Percentiles rank a stretch among this genome's conserved stretches.
Conservation (phyloP, 1,140 invertebrate species). For the Scaptomyza montana region DNA sequence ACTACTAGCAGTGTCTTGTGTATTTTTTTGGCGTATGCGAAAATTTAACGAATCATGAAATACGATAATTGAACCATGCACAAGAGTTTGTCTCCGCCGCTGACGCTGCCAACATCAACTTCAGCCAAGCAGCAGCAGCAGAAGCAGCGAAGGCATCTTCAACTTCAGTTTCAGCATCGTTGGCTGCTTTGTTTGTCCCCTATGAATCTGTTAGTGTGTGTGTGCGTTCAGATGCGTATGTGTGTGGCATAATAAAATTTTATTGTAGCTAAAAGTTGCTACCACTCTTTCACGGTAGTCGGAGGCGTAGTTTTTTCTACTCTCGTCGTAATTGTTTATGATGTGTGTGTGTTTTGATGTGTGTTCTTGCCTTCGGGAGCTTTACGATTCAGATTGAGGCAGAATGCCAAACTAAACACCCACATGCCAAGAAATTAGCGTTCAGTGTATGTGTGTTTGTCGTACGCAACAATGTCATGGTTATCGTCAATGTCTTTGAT, state of each 20-base stretch:
- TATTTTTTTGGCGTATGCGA: constrained; percentile 80
- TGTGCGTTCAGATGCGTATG: constrained; percentile 47
- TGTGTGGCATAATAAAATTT: constrained; percentile 82
- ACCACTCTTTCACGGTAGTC: constrained; percentile 58
- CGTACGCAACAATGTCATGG: constrained; percentile 70
- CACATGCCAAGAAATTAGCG: constrained; percentile 76
- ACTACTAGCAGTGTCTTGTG: constrained; percentile 53
- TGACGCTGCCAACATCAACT: constrained; percentile 26
- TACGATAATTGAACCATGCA: constrained; percentile 83
- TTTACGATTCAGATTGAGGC: constrained; percentile 2
- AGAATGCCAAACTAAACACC: constrained; percentile 56
- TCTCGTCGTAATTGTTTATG: constrained; percentile 68
- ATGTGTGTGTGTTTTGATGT: constrained; percentile 21
- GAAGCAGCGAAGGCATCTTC: constrained; percentile 48
- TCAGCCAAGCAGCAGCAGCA: constrained; percentile 1
- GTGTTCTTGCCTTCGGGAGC: constrained; percentile 16
- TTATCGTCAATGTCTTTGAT: constrained; percentile 64
- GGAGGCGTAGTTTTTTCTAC: constrained; percentile 32
- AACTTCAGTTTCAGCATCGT: constrained; percentile 59
- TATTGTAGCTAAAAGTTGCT: constrained; percentile 80
- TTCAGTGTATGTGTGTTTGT: constrained; percentile 32
- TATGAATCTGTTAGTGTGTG: constrained; percentile 28
- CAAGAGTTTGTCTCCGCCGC: constrained; percentile 70
- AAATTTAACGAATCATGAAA: constrained; percentile 83
- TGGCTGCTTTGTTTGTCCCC: constrained; percentile 67